These are phyloP conservation scores for Euzetes globulus DNA, from an alignment of 2,888 invertebrate species.

Conservation along the genomic window DNA sequence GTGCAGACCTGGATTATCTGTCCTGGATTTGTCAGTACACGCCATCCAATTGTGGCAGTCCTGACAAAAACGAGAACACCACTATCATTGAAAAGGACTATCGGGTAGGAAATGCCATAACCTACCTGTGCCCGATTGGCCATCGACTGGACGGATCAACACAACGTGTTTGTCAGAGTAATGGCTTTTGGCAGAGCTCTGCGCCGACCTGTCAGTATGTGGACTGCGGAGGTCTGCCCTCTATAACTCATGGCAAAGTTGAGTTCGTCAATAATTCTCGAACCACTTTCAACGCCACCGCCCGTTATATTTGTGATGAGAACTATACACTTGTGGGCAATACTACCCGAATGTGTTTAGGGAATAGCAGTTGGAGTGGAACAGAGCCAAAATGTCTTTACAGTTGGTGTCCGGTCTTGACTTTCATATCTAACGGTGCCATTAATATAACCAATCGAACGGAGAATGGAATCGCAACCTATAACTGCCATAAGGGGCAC, in stretches of 20 bases:
- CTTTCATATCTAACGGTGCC: slow-evolving; percentile 65
- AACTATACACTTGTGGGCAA: slow-evolving; percentile 74
- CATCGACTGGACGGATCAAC: slow-evolving; percentile 66
- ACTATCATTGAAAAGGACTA: slow-evolving; percentile 59
- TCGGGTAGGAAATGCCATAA: slow-evolving; percentile 57
- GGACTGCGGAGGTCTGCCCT: slow-evolving; percentile 61
- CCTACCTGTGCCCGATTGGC: slow-evolving; percentile 71
- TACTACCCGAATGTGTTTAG: slow-evolving; percentile 46
- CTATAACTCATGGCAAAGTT: slow-evolving; percentile 61
- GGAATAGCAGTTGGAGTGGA: slow-evolving; percentile 44
- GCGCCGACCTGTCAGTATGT: slow-evolving; percentile 81
- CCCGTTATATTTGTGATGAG: slow-evolving; percentile 67
- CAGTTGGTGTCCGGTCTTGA: slow-evolving; percentile 65
- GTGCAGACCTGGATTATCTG: slow-evolving; percentile 66
- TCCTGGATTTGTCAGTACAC: slow-evolving; percentile 77
- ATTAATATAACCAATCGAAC: slow-evolving; percentile 64
- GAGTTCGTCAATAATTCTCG: slow-evolving; percentile 57
- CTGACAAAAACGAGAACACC: slow-evolving; percentile 68
- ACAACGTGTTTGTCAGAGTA: slow-evolving; percentile 60
- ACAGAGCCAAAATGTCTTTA: slow-evolving; percentile 43
- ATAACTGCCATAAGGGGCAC: slow-evolving; percentile 72
- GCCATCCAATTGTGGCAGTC: slow-evolving; percentile 77
- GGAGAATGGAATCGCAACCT: slow-evolving; percentile 68
- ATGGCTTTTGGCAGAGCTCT: slow-evolving; percentile 73
- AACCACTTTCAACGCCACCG: slow-evolving; percentile 70